phyloP scores from a whole-genome alignment of 1,140 invertebrate genomes.

The Orchesella cincta region DNA sequence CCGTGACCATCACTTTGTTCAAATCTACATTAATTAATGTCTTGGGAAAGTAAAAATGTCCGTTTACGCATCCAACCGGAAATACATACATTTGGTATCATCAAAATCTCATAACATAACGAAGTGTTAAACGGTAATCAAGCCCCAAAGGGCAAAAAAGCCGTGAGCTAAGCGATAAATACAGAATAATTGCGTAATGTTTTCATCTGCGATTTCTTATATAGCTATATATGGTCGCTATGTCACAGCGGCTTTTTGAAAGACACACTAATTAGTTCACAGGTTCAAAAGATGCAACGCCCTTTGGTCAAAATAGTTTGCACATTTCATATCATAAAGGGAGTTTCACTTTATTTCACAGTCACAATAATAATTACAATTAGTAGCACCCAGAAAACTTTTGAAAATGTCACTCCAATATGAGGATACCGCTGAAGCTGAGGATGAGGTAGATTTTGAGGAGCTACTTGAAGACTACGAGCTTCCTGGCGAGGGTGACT shows the following conservation, averaged over 20 bases:
- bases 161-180: not conserved
- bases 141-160: not conserved
- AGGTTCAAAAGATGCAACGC: no score
- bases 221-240: not conserved
- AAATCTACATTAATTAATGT: constrained; percentile 15
- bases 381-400: no score
- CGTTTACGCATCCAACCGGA: no score
- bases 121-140: not conserved
- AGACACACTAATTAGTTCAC: no score
- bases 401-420: no score
- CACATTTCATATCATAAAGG: no score
- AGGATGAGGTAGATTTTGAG: not conserved
- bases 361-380: no score
- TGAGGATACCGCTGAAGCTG: not conserved
- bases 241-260: no score
- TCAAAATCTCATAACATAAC: no score
- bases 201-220: not conserved
- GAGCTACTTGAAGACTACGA: not conserved
- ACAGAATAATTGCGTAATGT: not conserved
- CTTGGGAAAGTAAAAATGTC: constrained; percentile 9
- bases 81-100: no score
- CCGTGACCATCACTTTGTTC: constrained; percentile 16
- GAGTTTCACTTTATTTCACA: no score
- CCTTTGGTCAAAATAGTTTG: no score
- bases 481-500: not conserved